Evolutionary conservation across 2,888 invertebrate genomes (phyloP).

Genomic region (Drosophila cyrtoloma): DNA sequence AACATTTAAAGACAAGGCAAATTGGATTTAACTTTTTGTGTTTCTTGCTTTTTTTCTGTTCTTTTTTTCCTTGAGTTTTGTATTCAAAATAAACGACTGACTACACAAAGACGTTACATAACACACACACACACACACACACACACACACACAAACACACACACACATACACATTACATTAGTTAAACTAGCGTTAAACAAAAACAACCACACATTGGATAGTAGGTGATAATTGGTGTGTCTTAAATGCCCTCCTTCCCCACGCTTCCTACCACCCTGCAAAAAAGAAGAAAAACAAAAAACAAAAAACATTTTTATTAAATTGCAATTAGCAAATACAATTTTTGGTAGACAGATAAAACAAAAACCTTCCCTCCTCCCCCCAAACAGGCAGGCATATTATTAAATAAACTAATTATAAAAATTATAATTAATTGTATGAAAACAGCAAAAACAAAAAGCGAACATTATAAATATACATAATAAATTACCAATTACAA

Average conservation of each 20-base stretch:
- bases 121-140: conserved; percentile 20
- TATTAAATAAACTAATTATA: conserved; percentile 60
- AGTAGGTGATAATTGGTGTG: conserved; percentile 80
- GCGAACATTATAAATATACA: conserved; percentile 33
- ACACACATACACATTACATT: conserved; percentile 54
- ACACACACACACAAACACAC: conserved; percentile 23
- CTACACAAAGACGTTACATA: conserved; percentile 62
- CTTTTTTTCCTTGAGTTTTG: not conserved
- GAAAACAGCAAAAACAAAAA: conserved; percentile 30
- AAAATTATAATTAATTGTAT: conserved; percentile 58
- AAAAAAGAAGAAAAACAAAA: not conserved
- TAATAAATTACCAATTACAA: conserved; percentile 72
- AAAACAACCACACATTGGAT: conserved; percentile 69
- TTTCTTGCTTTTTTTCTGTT: conserved; percentile 18
- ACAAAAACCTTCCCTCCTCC: not conserved
- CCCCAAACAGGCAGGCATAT: conserved; percentile 51
- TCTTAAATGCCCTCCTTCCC: conserved; percentile 61
- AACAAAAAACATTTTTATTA: conserved; percentile 40
- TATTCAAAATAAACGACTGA: conserved; percentile 59
- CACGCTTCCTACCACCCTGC: conserved; percentile 4
- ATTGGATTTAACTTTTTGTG: conserved; percentile 45
- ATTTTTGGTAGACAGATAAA: conserved; percentile 34
- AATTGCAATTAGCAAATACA: conserved; percentile 56
- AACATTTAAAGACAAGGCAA: conserved; percentile 41
- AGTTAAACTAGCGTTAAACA: conserved; percentile 64